Evolutionary conservation across 2,797 vertebrate species (phyloP).

Genomic region (Chelon labrosus): DNA sequence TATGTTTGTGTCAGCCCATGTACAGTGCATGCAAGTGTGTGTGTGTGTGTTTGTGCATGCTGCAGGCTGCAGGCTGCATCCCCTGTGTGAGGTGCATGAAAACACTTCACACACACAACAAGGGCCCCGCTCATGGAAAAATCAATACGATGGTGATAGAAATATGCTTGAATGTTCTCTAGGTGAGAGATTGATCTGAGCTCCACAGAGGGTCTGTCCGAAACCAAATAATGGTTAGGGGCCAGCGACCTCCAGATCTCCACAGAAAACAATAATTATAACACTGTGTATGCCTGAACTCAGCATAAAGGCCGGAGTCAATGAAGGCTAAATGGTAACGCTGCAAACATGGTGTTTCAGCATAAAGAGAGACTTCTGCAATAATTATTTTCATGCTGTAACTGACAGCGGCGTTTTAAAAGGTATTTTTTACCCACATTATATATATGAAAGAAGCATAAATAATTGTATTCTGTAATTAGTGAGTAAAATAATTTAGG

Average conservation of each 20-base stretch:
- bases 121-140: slow-evolving; percentile 81
- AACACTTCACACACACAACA: slow-evolving; percentile 76
- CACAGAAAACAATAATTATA: slow-evolving; percentile 86
- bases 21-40: slow-evolving; percentile 24
- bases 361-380: neutral
- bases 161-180: slow-evolving; percentile 85
- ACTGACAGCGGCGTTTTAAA: slow-evolving; percentile 3
- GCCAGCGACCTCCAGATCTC: slow-evolving; percentile 83
- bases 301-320: slow-evolving; percentile 76
- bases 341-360: slow-evolving; percentile 52
- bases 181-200: slow-evolving; percentile 87
- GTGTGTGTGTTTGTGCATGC: slow-evolving; percentile 1
- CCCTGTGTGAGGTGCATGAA: slow-evolving; percentile 75
- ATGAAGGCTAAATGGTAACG: slow-evolving; percentile 63
- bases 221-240: slow-evolving; percentile 88
- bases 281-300: slow-evolving; percentile 69
- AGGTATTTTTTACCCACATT: neutral
- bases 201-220: slow-evolving; percentile 81
- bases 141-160: slow-evolving; percentile 88
- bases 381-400: slow-evolving; percentile 13
- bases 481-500: no score
- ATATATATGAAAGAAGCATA: neutral
- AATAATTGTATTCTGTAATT: neutral
- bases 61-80: slow-evolving; percentile 76
- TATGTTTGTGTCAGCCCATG: slow-evolving; percentile 25